Percentiles rank a stretch among this genome's conserved stretches.
Conservation (phyloP, 53 echinoderm and acorn worm genomes). For the Henricia sp. region DNA sequence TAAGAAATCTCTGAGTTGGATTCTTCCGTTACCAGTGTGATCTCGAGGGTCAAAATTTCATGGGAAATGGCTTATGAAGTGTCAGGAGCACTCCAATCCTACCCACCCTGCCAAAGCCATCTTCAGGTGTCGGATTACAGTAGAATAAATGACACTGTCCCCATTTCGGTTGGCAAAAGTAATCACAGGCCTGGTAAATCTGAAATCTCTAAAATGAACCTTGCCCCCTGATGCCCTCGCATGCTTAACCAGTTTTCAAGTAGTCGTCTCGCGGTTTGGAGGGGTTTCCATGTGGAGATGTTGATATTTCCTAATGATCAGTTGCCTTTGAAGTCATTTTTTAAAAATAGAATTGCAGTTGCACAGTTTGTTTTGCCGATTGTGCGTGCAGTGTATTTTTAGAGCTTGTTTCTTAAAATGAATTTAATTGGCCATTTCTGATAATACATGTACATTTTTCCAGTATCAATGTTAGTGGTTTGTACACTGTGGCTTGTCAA, state of each 20-base stretch:
- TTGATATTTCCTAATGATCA: slow-evolving; percentile 1
- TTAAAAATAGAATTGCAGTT: too few relatives aligned
- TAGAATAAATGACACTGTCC: not conserved
- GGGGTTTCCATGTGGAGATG: slow-evolving; percentile 16
- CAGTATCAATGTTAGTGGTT: too few relatives aligned
- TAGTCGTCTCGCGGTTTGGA: slow-evolving; percentile 29
- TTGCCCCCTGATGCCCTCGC: slow-evolving; percentile 17
- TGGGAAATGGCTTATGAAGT: too few relatives aligned
- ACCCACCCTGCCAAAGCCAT: not conserved
- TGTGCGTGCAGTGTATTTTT: too few relatives aligned
- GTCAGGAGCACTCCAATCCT: not conserved
- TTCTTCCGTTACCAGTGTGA: too few relatives aligned
- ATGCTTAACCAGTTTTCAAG: slow-evolving; percentile 29
- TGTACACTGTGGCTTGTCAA: too few relatives aligned
- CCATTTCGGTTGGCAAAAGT: not conserved
- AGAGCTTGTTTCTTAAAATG: too few relatives aligned
- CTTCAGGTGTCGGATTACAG: not conserved
- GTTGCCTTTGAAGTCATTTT: slow-evolving; percentile 10
- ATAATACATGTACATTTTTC: too few relatives aligned
- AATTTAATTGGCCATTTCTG: too few relatives aligned
- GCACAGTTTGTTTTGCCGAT: too few relatives aligned
- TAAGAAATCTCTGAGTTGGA: too few relatives aligned
- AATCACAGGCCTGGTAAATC: not conserved
- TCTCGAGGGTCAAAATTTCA: too few relatives aligned
- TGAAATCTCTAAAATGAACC: slow-evolving; percentile 10